Evolutionary conservation across 2,888 invertebrate genomes (phyloP).

Genomic region (Sarcophaga variegata): DNA sequence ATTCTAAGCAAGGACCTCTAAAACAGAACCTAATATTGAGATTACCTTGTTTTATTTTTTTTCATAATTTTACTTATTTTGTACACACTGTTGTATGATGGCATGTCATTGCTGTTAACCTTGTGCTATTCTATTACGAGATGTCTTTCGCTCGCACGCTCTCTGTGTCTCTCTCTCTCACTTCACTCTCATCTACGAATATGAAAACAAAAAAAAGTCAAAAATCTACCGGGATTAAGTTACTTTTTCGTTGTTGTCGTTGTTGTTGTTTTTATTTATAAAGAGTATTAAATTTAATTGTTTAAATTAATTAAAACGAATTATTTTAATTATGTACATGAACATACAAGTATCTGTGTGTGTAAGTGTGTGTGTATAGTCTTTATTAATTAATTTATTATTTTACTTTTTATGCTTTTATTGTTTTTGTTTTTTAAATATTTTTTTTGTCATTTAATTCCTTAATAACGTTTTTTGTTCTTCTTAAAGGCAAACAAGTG

Average conservation of each 20-base stretch:
- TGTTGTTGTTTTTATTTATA: too few relatives aligned
- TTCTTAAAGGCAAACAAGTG: slow-evolving; percentile 24
- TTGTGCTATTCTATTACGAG: slow-evolving; percentile 29
- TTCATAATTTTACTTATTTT: background rate
- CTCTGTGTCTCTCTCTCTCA: background rate
- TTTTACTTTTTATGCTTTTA: too few relatives aligned
- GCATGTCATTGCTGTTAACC: slow-evolving; percentile 53
- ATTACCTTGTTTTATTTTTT: background rate
- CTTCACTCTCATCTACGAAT: background rate
- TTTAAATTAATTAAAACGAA: too few relatives aligned
- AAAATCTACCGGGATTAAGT: slow-evolving; percentile 32
- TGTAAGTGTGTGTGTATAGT: too few relatives aligned
- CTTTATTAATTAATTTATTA: too few relatives aligned
- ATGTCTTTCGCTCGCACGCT: slow-evolving; percentile 8
- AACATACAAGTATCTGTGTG: too few relatives aligned
- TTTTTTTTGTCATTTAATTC: too few relatives aligned
- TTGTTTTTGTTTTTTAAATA: too few relatives aligned
- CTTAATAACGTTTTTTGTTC: slow-evolving; percentile 1
- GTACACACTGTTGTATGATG: slow-evolving; percentile 1
- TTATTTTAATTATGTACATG: too few relatives aligned
- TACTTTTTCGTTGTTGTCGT: background rate
- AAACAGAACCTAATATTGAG: too few relatives aligned
- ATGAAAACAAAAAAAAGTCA: background rate
- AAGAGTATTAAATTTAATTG: too few relatives aligned
- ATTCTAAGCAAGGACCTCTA: too few relatives aligned